A percentile compares a stretch with the other conserved stretches of the same genome.
Evolutionary conservation across 1,140 invertebrate genomes (phyloP).

Genomic region (Lepidurus apus): DNA sequence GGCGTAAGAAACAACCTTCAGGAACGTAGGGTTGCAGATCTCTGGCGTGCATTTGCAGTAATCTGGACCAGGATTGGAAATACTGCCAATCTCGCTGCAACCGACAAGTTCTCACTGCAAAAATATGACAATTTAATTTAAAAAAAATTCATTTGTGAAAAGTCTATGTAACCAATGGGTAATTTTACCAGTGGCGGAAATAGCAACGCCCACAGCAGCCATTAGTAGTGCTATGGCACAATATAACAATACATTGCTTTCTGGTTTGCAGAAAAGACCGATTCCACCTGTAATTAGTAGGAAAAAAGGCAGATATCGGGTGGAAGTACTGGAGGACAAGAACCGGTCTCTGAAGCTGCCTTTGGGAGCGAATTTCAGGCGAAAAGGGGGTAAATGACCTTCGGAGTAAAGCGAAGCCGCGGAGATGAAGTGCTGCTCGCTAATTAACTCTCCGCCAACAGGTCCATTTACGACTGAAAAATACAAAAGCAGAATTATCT

Average conservation of each 20-base stretch:
- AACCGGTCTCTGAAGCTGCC: not conserved
- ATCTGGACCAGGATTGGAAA: conserved; percentile 30
- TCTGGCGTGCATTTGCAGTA: conserved; percentile 25
- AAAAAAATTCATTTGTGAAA: conserved; percentile 5
- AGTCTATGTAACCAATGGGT: no score
- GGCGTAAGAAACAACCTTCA: conserved; percentile 25
- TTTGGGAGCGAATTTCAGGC: not conserved
- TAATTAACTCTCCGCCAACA: conserved; percentile 31
- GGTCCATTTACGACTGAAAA: not conserved
- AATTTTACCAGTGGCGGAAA: not conserved
- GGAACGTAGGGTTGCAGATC: conserved; percentile 21
- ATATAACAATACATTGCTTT: not conserved
- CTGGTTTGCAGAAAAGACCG: not conserved
- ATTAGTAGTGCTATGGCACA: conserved; percentile 18
- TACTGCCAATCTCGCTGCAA: conserved; percentile 25
- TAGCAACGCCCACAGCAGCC: not conserved
- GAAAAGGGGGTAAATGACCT: conserved; percentile 29
- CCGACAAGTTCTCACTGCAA: conserved; percentile 22
- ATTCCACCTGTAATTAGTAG: not conserved
- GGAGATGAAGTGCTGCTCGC: conserved; percentile 33
- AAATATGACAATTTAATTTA: conserved; percentile 8
- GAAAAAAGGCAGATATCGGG: not conserved
- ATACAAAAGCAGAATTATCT: conserved; percentile 20
- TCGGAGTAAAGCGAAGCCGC: conserved; percentile 29
- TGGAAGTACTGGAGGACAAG: not conserved